Base-by-base conservation (phyloP, 2,113 vertebrate genomes). In the Eclectus roratus region DNA sequence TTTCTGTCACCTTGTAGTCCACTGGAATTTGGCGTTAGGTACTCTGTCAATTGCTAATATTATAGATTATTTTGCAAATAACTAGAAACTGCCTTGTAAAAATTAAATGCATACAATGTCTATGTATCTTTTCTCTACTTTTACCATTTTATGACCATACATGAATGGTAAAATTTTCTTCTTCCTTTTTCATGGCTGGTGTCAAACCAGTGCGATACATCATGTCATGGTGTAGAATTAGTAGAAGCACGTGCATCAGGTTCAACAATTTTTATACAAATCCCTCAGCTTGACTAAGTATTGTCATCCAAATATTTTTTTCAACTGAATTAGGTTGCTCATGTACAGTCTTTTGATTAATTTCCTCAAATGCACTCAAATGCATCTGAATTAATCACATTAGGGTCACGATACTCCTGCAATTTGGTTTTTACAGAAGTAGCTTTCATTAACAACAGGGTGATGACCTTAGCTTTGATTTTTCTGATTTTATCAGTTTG, bases 281-380 rank as follows among this genome's bases (percentile, higher is more conserved):
- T 63, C 56, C 16, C 50, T 49, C 24, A 29, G 7, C 13, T 65
- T 21, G 0, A 77, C 27, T 17, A 37, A 55, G 19, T 41, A 43
- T 61, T 93, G 71, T 70, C n/a, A 50, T 79, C 81, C 33, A 65
- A 73, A 66, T 29, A 4, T n/a, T 33, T 74, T 86, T 71, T 80
- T 39, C 29, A 53, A 90, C 44, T n/a, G 47, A 83, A 89, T 80
- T 70, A 31, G 6, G 15, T 80, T 80, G 35, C 52, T 92, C 60
- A 43, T 27, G 21, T 33, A 15, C 18, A 53, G 60, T 53, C 43
- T 76, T 87, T 70, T 88, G 52, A 93, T 71, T 87, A 58, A 35
- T 90, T 89, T 92, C 52, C 52, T 63, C 81, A 89, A 89, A 85
- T 14, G 35, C 56, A 76, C 76, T 96, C 94, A 91, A 91, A 80